phyloP scores from a whole-genome alignment of 1,140 invertebrate genomes.

The Drosophila leontia region DNA sequence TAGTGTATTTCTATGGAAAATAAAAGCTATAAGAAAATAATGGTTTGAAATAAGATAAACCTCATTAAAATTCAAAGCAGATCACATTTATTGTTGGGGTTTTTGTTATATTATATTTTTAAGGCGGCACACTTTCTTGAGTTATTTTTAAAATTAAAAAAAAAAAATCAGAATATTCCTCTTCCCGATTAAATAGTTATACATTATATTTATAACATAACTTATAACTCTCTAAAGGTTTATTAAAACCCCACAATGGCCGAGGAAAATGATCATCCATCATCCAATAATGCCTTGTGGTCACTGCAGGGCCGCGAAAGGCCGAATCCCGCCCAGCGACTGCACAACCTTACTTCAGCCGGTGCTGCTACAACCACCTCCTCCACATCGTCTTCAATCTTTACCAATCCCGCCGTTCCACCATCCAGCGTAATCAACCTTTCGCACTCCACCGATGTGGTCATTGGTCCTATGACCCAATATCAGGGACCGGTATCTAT shows the following conservation, averaged over 20 bases:
- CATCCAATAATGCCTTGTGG: slow-evolving; percentile 52
- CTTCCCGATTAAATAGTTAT: not conserved
- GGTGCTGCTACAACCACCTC: slow-evolving; percentile 3
- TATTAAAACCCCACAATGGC: slow-evolving; percentile 5
- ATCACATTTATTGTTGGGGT: not conserved
- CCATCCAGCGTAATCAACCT: slow-evolving; percentile 80
- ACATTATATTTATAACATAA: too few relatives aligned
- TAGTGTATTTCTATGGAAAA: not conserved
- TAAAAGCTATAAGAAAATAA: too few relatives aligned
- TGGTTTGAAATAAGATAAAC: not conserved
- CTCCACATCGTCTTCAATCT: slow-evolving; percentile 41
- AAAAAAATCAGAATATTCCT: not conserved
- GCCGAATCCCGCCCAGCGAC: slow-evolving; percentile 27
- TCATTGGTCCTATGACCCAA: slow-evolving; percentile 85
- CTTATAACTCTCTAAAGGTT: not conserved
- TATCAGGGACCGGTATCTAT: slow-evolving; percentile 85
- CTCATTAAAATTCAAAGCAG: not conserved
- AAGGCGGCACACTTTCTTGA: not conserved
- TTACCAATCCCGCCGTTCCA: slow-evolving; percentile 68
- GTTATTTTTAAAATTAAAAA: not conserved
- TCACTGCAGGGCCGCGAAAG: slow-evolving; percentile 49
- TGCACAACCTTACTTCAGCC: slow-evolving; percentile 38
- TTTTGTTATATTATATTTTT: not conserved
- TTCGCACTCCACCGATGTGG: slow-evolving; percentile 83
- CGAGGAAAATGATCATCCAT: slow-evolving; percentile 22